Base-by-base conservation (phyloP, 2,113 vertebrate genomes). In the Phyllostomus discolor region DNA sequence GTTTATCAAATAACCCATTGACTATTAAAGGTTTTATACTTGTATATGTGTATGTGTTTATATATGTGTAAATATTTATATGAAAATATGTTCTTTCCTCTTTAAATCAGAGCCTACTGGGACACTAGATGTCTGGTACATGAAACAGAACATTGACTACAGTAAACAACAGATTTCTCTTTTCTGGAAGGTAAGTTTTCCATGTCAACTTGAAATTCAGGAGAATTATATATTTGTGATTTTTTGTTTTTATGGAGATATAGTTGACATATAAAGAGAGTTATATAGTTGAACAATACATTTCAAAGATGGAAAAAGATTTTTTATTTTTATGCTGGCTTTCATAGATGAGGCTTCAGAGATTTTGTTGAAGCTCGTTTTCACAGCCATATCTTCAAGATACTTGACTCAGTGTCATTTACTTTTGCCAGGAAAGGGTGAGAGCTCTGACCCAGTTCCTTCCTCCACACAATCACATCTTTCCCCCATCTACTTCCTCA, bases 151-250 rank as follows among this genome's bases (percentile, higher is more conserved):
- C 0, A 1, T 97, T 28, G 95, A 46, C 43, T 5, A 67, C 0
- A 73, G 78, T 1, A 78, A 9, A 33, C 98, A 98, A 95, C 98
- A 83, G 41, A 94, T 98, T 88, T 98, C 98, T 50, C 64, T 99
- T 0, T 98, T 98, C 12, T 99, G 99, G 99, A 99, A 99, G 98
- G 98, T 99, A 95, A 96, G 97, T 91, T 62, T 73, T 69, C 33
- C 50, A 31, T 82, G 62, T 82, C 76, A 89, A 57, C 31, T 64
- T 73, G 69, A 85, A 95, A 75, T 28, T 88, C 48, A 67, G 20
- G 33, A 66, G 69, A n/a, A 66, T 43, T 43, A 31, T 50, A 33
- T 72, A 38, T n/a, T 88, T 80, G 28, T 33, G 10, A 14, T 9
- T n/a, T 59, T 22, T 86, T 43, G 57, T 67, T 90, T 73, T 89